Base-by-base conservation (phyloP, 1,140 invertebrate species). In the Drosophila chauvacae region DNA sequence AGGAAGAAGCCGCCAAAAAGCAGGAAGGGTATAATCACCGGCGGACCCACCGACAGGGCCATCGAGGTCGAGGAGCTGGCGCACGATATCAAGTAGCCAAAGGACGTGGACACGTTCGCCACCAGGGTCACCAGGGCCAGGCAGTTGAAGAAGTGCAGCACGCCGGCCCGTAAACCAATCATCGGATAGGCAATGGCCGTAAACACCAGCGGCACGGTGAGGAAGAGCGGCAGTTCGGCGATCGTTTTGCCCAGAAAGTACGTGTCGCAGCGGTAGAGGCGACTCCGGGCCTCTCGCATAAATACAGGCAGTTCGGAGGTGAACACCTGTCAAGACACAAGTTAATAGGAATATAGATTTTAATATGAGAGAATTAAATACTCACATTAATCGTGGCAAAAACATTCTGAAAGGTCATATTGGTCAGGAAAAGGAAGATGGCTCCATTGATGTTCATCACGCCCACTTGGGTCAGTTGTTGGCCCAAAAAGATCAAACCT, bases 371-470 rank as follows among this genome's bases (percentile, higher is more conserved):
- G 28, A 28, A 3, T 4, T 4, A 51, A 33, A 11, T 14, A 94
- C 96, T 96, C 93, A 98, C 97, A 92, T 96, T 97, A 53, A 98
- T 96, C 20, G 98, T 97, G 48, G 96, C 96, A 88, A 97, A 97
- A 11, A 97, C 95, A 93, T 98, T 98, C 91, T 97, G 97, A 92
- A 98, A 98, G 9, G 97, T 99, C 96, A 98, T 97, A 92, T 98
- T 98, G 6, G 96, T 98, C 3, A 99, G 94, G 90, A 98, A 96
- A 59, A 99, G 95, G 91, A 98, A 99, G 23, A 99, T 94, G n/a
- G 96, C 97, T 51, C 98, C 98, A 91, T 98, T 99, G 64, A 99
- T 98, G 92, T 99, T 99, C 95, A 97, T 97, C 0, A 98, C 96
- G 6, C 97, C 97, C 80, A 97, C 96, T 92, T 98, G 96, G 81